Evolutionary conservation across 2,888 invertebrate genomes (phyloP), one percentile per base, ranked within the genome.

Genomic region (Aspidapion aeneum): DNA sequence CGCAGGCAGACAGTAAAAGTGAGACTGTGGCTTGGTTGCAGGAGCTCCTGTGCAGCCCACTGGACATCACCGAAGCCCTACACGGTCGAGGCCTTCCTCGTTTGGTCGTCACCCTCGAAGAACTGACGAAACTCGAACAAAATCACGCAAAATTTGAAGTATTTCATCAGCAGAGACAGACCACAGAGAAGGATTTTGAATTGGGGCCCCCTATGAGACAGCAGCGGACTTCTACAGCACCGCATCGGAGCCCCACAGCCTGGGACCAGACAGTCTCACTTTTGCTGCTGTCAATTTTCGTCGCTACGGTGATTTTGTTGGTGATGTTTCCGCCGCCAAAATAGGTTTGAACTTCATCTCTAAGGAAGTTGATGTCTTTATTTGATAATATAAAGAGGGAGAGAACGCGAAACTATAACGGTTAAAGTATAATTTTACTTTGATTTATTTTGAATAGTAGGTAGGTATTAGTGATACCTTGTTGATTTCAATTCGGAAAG

Each of bases 1-100:
- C 66, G 64, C 65, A 65, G 67, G 52, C 63, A 68, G 64, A 68
- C 72, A 72, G 74, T 73, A 64, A 66, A 74, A 78, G 78, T 79
- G 80, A 80, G 80, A 79, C 80, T 81, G 79, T 80, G 81, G 80
- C 77, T 79, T 82, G 79, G 78, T 85, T 85, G 79, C 84, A 86
- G 85, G 84, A 80, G 74, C 79, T 79, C 75, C 79, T 85, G 75
- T 85, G 84, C 81, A 81, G 81, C 78, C 80, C 82, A 75, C 82
- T 84, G 71, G 84, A 84, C 77, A 80, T 85, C 74, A 80, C 83
- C 71, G 82, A 81, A 72, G 79, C 77, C 65, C 74, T 80, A 68
- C 68, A 80, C 75, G 76, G 71, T 55, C 73, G 80, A 68, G 80
- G 81, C 63, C 74, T 80, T 69, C 78, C 77, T 61, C 76, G 77